Evolutionary conservation across 2,113 vertebrate genomes (phyloP).

Genomic region (Anhinga anhinga): DNA sequence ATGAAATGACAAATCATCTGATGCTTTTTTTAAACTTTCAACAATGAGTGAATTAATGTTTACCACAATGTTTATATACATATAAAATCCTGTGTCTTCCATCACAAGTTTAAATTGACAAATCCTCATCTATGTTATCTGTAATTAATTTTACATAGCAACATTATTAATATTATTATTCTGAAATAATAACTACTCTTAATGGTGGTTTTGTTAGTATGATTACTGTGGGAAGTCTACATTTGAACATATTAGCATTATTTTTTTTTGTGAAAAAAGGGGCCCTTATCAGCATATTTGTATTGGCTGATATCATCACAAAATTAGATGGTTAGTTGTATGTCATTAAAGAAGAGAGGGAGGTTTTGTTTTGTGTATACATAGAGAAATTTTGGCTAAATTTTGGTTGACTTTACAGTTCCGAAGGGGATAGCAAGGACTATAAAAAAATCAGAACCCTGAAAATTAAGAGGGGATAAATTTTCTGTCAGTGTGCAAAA

Average conservation of each 20-base stretch:
- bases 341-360: background rate
- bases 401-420: background rate
- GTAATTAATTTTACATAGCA: background rate
- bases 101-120: background rate
- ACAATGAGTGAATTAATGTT: background rate
- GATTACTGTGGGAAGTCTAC: background rate
- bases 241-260: background rate
- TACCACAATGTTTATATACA: background rate
- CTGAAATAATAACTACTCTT: background rate
- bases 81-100: background rate
- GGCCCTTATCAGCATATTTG: background rate
- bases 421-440: background rate
- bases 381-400: background rate
- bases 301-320: background rate
- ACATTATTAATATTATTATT: background rate
- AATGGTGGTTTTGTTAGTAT: background rate
- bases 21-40: background rate
- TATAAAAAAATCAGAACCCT: background rate
- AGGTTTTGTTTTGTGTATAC: background rate
- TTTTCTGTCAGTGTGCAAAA: background rate
- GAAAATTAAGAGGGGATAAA: background rate
- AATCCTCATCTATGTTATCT: background rate
- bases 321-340: background rate
- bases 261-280: background rate
- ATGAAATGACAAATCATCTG: background rate